Percentiles rank a stretch among this genome's conserved stretches.
Evolutionary conservation across 2,113 vertebrate species (phyloP).

Genomic region (Catharus bicknelli): DNA sequence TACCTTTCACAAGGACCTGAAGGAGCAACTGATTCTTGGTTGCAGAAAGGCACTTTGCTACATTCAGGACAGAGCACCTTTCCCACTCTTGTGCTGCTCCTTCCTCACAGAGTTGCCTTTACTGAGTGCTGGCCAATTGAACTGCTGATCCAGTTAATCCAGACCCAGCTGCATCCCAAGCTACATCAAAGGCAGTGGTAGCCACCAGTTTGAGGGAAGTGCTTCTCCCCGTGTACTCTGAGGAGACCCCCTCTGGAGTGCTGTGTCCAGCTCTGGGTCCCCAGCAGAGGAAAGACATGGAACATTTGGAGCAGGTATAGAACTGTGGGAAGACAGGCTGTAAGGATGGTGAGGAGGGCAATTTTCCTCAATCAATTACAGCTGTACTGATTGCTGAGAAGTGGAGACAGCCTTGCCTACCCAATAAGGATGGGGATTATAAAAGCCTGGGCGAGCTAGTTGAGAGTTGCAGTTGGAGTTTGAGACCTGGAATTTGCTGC

Average conservation of each 20-base stretch:
- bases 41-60: not conserved
- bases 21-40: not conserved
- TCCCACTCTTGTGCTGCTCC: not conserved
- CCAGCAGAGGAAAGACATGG: not conserved
- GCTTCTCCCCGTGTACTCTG: not conserved
- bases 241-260: not conserved
- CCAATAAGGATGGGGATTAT: too few species aligned
- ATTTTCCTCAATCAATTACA: too few species aligned
- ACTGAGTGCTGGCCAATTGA: not conserved
- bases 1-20: not conserved
- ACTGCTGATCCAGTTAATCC: not conserved
- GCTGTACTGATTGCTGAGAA: too few species aligned
- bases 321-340: too few species aligned
- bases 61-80: not conserved
- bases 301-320: not conserved
- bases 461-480: too few species aligned
- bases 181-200: not conserved
- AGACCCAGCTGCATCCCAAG: rapidly evolving
- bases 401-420: too few species aligned
- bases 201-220: not conserved
- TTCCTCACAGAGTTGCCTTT: not conserved
- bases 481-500: too few species aligned
- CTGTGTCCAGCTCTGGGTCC: not conserved
- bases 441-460: too few species aligned
- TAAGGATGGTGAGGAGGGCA: too few species aligned